Base-by-base conservation (phyloP, 2,113 vertebrate genomes). In the Irena cyanogastra region DNA sequence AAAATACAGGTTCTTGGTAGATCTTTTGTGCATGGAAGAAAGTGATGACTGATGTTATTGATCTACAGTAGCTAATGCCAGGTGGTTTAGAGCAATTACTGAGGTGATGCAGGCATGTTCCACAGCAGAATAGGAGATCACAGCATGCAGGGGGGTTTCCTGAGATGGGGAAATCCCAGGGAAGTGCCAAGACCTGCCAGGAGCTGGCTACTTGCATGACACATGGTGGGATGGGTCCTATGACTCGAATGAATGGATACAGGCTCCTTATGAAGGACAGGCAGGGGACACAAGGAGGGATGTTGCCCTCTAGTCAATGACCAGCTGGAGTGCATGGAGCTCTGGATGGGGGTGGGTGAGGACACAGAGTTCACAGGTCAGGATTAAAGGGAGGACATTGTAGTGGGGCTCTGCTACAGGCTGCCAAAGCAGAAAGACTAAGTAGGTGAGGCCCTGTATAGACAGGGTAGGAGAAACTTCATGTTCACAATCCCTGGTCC, bases 81-180 rank as follows among this genome's bases (percentile, higher is more conserved):
- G 39, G 10, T 83, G 26, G 16, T 65, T 69, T 53, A 80, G 57
- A 85, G 30, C 9, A 59, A 83, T 84, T 31, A 15, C 31, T 61
- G 35, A 50, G 37, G 31, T 6, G 23, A 56, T 44, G 9, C 22
- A 74, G n/a, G 23, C 41, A 47, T 0, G 1, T 69, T 87, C 54
- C 42, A 26, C 31, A n/a, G 47, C 8, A 42, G 27, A 42, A 3
- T 47, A 20, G 10, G 31, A 30, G 6, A 56, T 44, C 9, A 21
- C 6, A 10, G 19, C 19, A 28, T n/a, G 24, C 2, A 3, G 9
- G 5, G 5, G 2, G 3, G 1, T 13, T 41, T 74, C 27, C 41
- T 24, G 22, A 37, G 9, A 15, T 30, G 19, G 7, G 4, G 13
- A 15, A 60, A 61, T 35, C 9, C 13, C 28, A 68, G n/a, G 35